These are phyloP conservation scores for Scatophagus argus DNA, from an alignment of 2,113 vertebrate species.

Conservation along the genomic window DNA sequence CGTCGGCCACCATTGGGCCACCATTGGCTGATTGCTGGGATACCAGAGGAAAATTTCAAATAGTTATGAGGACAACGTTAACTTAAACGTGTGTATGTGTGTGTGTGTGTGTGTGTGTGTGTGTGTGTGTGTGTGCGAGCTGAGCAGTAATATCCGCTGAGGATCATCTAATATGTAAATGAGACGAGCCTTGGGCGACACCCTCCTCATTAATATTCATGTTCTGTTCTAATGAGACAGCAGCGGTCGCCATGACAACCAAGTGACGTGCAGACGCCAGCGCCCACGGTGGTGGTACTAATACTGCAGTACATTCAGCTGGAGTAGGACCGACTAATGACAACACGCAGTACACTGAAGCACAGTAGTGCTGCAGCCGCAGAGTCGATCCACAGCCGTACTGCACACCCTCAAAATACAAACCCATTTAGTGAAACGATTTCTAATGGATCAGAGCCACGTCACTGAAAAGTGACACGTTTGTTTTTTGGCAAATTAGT, in stretches of 20 bases:
- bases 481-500: too few species aligned
- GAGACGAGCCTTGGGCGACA: constrained; percentile 42
- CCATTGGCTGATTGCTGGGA: too few species aligned
- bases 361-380: too few species aligned
- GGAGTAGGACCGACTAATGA: background rate
- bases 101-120: background rate
- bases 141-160: constrained; percentile 38
- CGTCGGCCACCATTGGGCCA: too few species aligned
- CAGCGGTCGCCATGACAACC: background rate
- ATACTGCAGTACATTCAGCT: background rate
- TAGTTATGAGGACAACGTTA: background rate
- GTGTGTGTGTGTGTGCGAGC: background rate
- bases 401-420: too few species aligned
- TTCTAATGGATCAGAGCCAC: too few species aligned
- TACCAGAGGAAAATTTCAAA: too few species aligned
- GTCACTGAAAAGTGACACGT: too few species aligned
- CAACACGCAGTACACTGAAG: background rate
- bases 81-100: background rate
- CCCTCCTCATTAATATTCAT: constrained; percentile 56
- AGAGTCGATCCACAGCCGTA: too few species aligned
- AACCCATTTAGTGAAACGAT: too few species aligned
- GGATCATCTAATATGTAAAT: constrained; percentile 69
- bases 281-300: background rate
- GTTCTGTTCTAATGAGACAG: background rate
- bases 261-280: background rate